Evolutionary conservation across 2,797 vertebrate genomes (phyloP), one percentile per base, ranked within the genome.

Genomic region (Florisuga fusca): DNA sequence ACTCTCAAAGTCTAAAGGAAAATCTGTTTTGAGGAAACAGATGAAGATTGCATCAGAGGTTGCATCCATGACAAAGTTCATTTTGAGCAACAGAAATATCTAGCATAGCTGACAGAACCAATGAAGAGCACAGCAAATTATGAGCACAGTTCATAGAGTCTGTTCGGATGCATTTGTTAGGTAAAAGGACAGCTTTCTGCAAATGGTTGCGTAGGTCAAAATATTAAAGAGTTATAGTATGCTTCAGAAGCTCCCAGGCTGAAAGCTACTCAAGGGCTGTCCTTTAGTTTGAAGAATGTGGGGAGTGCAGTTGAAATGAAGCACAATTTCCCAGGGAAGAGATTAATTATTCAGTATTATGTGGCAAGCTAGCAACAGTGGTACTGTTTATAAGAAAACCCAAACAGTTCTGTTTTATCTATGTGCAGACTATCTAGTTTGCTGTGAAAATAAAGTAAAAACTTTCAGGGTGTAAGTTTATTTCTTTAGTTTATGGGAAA

Each of bases 401-500:
- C 82, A 88, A 95, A 68, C 82, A 84, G 20, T 64, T 69, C 54
- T n/a, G 27, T 61, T 81, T 95, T 90, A 95, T 79, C 77, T 95
- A 71, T 15, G 9, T 95, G 89, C 93, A 83, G 89, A 58, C 73
- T 63, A 63, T 51, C 79, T 61, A 84, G 58, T 93, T 95, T 92
- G 61, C 82, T 95, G 85, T 93, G 96, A 95, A 97, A 96, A 95
- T 78, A 67, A 57, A 95, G 68, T 91, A 76, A 93, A 93, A 95
- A 94, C 66, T 89, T 67, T 94, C 38, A 79, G 86, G 63, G 90
- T 94, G 88, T 94, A 92, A 94, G 74, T 94, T 96, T 95, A 95
- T 96, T 97, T 96, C 94, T 96, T 93, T 90, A 59, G 92, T 96
- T 97, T 97, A 96, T 97, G 95, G 96, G 97, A 98, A 98, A 97